These are phyloP conservation scores for Cnemophilus loriae DNA, from an alignment of 2,113 vertebrate species.

Conservation along the genomic window DNA sequence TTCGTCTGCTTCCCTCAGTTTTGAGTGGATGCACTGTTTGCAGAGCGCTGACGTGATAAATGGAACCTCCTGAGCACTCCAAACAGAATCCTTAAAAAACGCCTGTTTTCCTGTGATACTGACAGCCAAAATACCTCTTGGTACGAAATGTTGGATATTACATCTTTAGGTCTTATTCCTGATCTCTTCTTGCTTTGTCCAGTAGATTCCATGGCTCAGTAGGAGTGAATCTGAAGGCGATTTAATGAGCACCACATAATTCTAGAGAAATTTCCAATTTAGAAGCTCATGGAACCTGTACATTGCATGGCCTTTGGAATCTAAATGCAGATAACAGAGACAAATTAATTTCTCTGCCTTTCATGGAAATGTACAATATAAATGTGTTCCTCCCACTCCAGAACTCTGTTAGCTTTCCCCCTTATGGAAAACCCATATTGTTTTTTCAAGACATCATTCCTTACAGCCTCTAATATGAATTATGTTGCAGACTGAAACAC, in stretches of 20 bases:
- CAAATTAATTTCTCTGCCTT: neutral
- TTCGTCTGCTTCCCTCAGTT: neutral
- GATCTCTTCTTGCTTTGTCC: neutral
- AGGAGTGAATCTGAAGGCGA: neutral
- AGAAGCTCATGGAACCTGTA: neutral
- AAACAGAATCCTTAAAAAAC: neutral
- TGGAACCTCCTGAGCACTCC: neutral
- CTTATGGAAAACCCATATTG: neutral
- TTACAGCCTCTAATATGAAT: neutral
- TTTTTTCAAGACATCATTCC: neutral
- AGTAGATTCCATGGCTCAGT: neutral
- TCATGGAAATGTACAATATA: neutral
- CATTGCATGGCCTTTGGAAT: neutral
- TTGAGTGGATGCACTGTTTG: neutral
- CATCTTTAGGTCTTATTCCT: neutral
- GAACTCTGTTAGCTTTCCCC: neutral
- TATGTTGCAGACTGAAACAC: neutral
- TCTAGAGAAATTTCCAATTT: neutral
- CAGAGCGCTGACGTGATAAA: fast-evolving
- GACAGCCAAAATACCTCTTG: neutral
- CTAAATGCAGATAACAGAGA: neutral
- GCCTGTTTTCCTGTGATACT: neutral
- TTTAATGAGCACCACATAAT: neutral
- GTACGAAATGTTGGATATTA: neutral
- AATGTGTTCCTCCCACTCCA: neutral